Percentiles rank a stretch among this genome's conserved stretches.
These are phyloP conservation scores for Sitobion miscanthi DNA, from an alignment of 1,140 invertebrate genomes.

Conservation along the genomic window DNA sequence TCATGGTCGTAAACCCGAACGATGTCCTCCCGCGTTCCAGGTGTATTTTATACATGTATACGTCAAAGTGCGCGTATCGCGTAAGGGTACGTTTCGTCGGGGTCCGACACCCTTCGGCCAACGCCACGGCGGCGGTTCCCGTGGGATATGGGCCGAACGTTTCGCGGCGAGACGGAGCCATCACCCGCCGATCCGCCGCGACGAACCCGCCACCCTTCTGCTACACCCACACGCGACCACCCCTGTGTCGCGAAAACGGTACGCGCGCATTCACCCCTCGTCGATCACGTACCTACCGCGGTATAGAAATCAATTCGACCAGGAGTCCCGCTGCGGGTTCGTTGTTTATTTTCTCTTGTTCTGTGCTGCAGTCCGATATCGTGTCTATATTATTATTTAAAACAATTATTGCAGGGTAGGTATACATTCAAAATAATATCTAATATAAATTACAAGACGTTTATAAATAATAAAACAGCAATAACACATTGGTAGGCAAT, in stretches of 20 bases:
- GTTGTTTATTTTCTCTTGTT: neutral
- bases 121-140: neutral
- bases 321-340: neutral
- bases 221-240: too few species aligned
- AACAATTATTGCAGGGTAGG: neutral
- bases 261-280: too few species aligned
- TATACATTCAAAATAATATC: neutral
- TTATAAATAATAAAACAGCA: neutral
- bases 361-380: neutral
- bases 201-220: neutral
- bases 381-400: neutral
- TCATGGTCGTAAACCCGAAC: neutral
- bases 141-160: neutral
- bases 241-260: neutral
- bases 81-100: neutral
- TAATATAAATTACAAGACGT: neutral
- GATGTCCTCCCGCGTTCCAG: neutral
- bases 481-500: neutral
- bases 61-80: neutral
- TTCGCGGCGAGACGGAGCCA: neutral
- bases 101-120: neutral
- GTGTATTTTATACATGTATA: neutral
- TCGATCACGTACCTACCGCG: neutral
- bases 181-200: too few species aligned
- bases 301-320: neutral